Evolutionary conservation across 2,888 invertebrate species (phyloP), one percentile per base, ranked within the genome.

Genomic region (Drosophila colorata): DNA sequence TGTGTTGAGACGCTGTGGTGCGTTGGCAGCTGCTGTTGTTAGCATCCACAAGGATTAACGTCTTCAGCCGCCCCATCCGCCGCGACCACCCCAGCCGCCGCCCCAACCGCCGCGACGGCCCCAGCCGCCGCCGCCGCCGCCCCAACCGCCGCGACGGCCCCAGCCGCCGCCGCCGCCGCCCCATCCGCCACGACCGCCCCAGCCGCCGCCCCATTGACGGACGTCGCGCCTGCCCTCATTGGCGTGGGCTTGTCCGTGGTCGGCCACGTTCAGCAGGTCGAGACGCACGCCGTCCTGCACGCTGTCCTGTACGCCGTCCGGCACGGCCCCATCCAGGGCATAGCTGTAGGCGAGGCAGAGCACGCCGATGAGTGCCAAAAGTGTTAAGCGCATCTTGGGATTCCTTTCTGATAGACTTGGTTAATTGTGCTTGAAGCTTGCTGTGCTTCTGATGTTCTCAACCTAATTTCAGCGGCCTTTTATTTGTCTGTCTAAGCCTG

Each of bases 171-270:
- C 18, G 2, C 33, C 23, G 0, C 64, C 38, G 0, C 64, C 46
- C n/a, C 51, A 47, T 4, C 56, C 48, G 0, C 74, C 28, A 18
- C 38, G 33, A 0, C 74, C 69, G 2, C 53, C 48, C 23, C 52
- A 35, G 2, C 52, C 28, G 0, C 75, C 64, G 6, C 61, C 48
- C 38, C 64, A 64, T 0, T 71, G 67, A 0, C 89, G 72, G 5
- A 59, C 87, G 25, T 58, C 56, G 25, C 83, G 78, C 1, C 49
- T 59, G 11, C 87, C 87, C 4, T 81, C 87, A 41, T 81, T 87
- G 40, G 63, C 82, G 48, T 88, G 87, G 25, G 37, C 63, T 2
- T 67, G 46, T 55, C 80, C 85, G 20, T 67, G 53, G 35, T 69
- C 70, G 18, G 55, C 72, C 0, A 86, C 67, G 20, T 82, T 86